Percentiles rank a stretch among this genome's conserved stretches.
phyloP scores from a whole-genome alignment of 2,888 invertebrate species.

The Eudemis profundana region DNA sequence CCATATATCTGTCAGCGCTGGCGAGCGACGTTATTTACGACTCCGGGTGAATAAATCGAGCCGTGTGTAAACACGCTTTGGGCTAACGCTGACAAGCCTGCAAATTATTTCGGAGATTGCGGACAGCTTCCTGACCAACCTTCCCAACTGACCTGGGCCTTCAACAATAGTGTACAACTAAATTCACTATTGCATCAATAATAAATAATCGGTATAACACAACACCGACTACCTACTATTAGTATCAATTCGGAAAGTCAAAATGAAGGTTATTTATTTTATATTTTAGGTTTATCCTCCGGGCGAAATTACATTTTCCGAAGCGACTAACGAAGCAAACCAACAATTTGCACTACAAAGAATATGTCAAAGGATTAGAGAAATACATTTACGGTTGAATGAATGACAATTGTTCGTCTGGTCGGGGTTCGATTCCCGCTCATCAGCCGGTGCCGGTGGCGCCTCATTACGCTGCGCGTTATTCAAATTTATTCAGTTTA shows the following conservation, averaged over 20 bases:
- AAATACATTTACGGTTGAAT: constrained; percentile 51
- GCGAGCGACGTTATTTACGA: constrained; percentile 70
- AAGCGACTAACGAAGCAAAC: constrained; percentile 30
- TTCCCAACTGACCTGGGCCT: constrained; percentile 27
- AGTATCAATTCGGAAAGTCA: too few species aligned
- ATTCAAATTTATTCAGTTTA: constrained; percentile 74
- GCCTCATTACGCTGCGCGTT: constrained; percentile 64
- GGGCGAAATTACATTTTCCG: neutral
- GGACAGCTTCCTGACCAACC: constrained; percentile 49
- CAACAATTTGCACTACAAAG: constrained; percentile 45
- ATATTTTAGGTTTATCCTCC: neutral
- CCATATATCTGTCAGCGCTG: constrained; percentile 81
- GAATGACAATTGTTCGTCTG: constrained; percentile 65
- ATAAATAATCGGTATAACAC: too few species aligned
- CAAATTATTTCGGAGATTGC: constrained; percentile 51
- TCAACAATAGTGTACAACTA: neutral
- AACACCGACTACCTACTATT: too few species aligned
- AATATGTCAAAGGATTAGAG: constrained; percentile 60
- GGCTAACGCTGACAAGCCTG: constrained; percentile 42
- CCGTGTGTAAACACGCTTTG: constrained; percentile 70
- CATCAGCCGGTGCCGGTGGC: constrained; percentile 60
- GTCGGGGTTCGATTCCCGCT: constrained; percentile 63
- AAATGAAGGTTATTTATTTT: too few species aligned
- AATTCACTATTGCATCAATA: neutral
- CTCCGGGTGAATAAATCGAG: constrained; percentile 70